phyloP scores from a whole-genome alignment of 2,888 invertebrate species.

The Magallana nippona region DNA sequence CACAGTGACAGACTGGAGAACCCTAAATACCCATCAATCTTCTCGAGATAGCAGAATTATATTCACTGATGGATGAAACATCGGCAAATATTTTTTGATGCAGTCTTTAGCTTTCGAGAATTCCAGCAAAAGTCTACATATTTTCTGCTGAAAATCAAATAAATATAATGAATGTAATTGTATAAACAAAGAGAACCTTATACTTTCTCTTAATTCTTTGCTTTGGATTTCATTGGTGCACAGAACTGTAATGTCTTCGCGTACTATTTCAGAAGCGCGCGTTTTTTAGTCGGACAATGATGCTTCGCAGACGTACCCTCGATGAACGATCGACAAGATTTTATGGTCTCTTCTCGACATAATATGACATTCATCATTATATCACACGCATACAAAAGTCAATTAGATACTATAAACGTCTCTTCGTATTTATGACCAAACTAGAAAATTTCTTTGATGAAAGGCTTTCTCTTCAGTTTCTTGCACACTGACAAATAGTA shows the following conservation, averaged over 20 bases:
- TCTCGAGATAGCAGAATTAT: conserved; percentile 33
- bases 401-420: conserved; percentile 39
- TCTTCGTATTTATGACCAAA: conserved; percentile 31
- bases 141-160: too few relatives aligned
- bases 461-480: conserved; percentile 22
- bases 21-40: conserved; percentile 40
- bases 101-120: too few relatives aligned
- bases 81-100: neutral
- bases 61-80: neutral
- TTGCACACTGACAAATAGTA: neutral
- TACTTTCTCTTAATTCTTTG: neutral
- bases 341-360: conserved; percentile 34
- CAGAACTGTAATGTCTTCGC: conserved; percentile 5
- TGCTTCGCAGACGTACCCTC: conserved; percentile 25
- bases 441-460: conserved; percentile 30
- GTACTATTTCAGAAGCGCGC: conserved; percentile 20
- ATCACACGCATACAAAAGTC: conserved; percentile 38
- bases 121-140: too few relatives aligned
- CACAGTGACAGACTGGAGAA: conserved; percentile 46
- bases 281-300: conserved; percentile 14
- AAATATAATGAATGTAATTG: too few relatives aligned
- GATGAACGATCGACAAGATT: conserved; percentile 35
- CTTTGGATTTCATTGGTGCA: neutral
- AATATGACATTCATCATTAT: conserved; percentile 39
- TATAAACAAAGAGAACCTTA: too few relatives aligned